Base-by-base conservation (phyloP, 2,888 invertebrate genomes). In the Listrodromus nycthemerus region DNA sequence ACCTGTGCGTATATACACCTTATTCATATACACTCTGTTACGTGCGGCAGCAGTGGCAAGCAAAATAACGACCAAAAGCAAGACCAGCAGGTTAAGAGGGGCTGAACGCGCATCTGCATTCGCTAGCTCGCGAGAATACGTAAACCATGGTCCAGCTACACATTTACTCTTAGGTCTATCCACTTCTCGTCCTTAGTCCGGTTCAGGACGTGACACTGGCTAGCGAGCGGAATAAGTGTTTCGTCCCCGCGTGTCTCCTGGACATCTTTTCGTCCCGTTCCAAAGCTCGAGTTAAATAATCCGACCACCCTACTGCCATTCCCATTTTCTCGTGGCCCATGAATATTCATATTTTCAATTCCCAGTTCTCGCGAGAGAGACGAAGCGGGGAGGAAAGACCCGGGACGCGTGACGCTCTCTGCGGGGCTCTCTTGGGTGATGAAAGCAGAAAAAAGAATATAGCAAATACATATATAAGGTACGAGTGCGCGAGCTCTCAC, bases 301-400 rank as follows among this genome's bases (percentile, higher is more conserved):
- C 75, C 55, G 63, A 73, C 74, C 70, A 19, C 50, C 58, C 65
- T 52, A 69, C 71, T 24, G 75, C 70, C 76, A 48, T 77, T 55
- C 52, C 55, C 77, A 80, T 80, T 77, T 80, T 80, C 83, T 37
- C 86, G 84, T 85, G 85, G 66, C 16, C 85, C 86, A 88, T 90
- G 89, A 90, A 89, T 90, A 89, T 90, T 89, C 86, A 89, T 89
- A 87, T 77, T 84, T 86, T 74, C 83, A 85, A 88, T 86, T 82
- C 78, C 71, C 45, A 33, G 71, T 67, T 33, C 33, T 55, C 55
- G 21, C 55, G 74, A 30, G 30, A 41, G 50, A 24, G 55, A 61
- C 37, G 73, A 67, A 41, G 37, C n/a, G 61, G 37, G 10, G 6
- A 61, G 67, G 76, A 82, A 71, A 71, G 81, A 77, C 66, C 77